phyloP scores from a whole-genome alignment of 1,140 invertebrate genomes.

The Brachionus rotundiformis region DNA sequence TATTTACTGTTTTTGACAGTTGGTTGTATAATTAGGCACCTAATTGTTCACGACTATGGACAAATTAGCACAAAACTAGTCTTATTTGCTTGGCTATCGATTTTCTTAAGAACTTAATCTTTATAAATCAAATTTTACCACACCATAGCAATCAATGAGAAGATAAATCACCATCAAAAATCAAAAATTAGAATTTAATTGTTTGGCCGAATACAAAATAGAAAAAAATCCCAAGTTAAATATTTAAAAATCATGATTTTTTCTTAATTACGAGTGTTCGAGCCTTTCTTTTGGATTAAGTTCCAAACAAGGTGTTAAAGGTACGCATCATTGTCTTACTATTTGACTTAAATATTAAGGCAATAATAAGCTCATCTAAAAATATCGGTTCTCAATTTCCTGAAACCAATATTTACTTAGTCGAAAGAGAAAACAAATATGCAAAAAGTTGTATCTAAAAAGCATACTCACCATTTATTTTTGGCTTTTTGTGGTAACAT shows the following conservation, averaged over 20 bases:
- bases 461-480: not conserved
- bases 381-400: slow-evolving; percentile 43
- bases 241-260: slow-evolving; percentile 47
- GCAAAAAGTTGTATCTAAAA: not conserved
- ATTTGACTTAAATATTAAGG: slow-evolving; percentile 35
- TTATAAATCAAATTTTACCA: slow-evolving; percentile 44
- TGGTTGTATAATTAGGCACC: slow-evolving; percentile 27
- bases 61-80: not conserved
- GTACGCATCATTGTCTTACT: slow-evolving; percentile 20
- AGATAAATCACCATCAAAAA: slow-evolving; percentile 31
- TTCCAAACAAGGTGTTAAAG: slow-evolving; percentile 24
- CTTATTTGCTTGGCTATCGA: slow-evolving; percentile 23
- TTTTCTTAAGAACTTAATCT: slow-evolving; percentile 32
- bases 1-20: slow-evolving; percentile 46
- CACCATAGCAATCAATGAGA: not conserved
- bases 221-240: slow-evolving; percentile 36
- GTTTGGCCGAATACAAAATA: not conserved
- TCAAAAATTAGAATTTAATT: slow-evolving; percentile 42
- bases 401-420: slow-evolving; percentile 27
- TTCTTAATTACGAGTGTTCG: slow-evolving; percentile 29
- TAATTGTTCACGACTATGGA: not conserved
- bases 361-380: slow-evolving; percentile 28
- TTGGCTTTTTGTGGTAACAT: not conserved
- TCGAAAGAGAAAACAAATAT: not conserved
- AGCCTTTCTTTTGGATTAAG: slow-evolving; percentile 27